Percentiles rank a stretch among this genome's conserved stretches.
Evolutionary conservation across 2,113 vertebrate species (phyloP).

Genomic region (Sceloporus undulatus): DNA sequence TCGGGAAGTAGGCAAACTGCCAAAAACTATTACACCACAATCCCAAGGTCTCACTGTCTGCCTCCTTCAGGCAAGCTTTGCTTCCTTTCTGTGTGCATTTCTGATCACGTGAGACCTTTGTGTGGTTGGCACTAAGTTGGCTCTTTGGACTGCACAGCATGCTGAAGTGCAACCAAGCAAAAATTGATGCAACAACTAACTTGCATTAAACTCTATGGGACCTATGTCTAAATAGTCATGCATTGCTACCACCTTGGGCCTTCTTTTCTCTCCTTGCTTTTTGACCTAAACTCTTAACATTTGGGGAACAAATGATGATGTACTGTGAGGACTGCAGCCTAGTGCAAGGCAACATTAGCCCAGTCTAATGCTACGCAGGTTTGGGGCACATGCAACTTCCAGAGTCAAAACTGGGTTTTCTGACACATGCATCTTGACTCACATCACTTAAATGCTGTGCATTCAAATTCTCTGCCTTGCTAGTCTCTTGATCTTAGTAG

Average conservation of each 20-base stretch:
- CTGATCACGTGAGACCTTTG: background rate
- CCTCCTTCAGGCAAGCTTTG: background rate
- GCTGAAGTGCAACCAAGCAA: background rate
- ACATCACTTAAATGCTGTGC: too few species aligned
- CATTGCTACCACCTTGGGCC: background rate
- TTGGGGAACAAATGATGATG: background rate
- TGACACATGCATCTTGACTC: too few species aligned
- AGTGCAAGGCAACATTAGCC: background rate
- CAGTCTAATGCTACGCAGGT: background rate
- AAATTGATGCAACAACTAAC: background rate
- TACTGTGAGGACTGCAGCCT: background rate
- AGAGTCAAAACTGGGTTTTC: too few species aligned
- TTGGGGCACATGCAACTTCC: too few species aligned
- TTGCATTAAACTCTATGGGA: background rate
- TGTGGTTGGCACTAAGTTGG: background rate
- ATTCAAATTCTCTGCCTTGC: too few species aligned
- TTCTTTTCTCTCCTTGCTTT: background rate
- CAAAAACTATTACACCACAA: background rate
- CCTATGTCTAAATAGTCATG: background rate
- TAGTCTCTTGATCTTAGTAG: too few species aligned
- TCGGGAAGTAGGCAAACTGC: background rate
- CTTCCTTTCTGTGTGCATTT: slow-evolving; percentile 4
- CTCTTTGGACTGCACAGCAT: background rate
- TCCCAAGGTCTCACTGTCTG: background rate
- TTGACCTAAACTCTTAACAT: background rate